A percentile compares a stretch with the other conserved stretches of the same genome.
phyloP scores from a whole-genome alignment of 2,797 vertebrate genomes.

The Crocodylus rhombifer region DNA sequence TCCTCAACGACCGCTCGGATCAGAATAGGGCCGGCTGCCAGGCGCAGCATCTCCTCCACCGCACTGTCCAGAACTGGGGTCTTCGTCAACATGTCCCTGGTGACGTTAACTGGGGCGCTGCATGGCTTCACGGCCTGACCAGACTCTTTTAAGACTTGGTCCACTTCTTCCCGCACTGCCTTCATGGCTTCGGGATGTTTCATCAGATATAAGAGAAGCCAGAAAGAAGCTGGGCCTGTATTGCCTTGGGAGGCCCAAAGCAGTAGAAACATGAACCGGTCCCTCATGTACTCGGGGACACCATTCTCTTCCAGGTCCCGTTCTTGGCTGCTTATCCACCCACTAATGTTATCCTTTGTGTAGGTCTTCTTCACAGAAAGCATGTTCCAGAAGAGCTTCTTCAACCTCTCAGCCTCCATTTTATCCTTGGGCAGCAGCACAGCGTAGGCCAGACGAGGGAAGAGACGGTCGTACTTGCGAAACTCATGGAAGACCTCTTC shows the following conservation, averaged over 20 bases:
- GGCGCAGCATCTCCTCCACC: conserved; percentile 89
- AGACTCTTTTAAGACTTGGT: conserved; percentile 78
- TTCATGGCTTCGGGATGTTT: conserved; percentile 89
- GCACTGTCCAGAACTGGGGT: conserved; percentile 89
- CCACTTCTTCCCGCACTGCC: conserved; percentile 85
- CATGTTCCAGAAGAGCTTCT: conserved; percentile 82
- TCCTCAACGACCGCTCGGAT: conserved; percentile 83
- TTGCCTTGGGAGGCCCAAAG: conserved; percentile 96
- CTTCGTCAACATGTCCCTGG: conserved; percentile 83
- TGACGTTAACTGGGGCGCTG: conserved; percentile 77
- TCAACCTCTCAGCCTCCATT: conserved; percentile 80
- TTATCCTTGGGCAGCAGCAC: conserved; percentile 83
- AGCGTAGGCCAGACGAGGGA: conserved; percentile 86
- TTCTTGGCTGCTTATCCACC: conserved; percentile 86
- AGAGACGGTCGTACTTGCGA: conserved; percentile 89
- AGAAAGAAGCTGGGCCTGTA: conserved; percentile 90
- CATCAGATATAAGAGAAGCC: conserved; percentile 92
- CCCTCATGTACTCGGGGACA: conserved; percentile 80
- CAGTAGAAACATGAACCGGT: conserved; percentile 89
- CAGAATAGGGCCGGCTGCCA: conserved; percentile 85
- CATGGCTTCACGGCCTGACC: conserved; percentile 76
- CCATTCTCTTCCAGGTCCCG: conserved; percentile 76
- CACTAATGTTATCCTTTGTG: conserved; percentile 86
- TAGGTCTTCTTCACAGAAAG: conserved; percentile 80
- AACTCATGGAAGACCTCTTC: conserved; percentile 87